phyloP scores from a whole-genome alignment of 2,888 invertebrate genomes.

The Heliconius cydno region DNA sequence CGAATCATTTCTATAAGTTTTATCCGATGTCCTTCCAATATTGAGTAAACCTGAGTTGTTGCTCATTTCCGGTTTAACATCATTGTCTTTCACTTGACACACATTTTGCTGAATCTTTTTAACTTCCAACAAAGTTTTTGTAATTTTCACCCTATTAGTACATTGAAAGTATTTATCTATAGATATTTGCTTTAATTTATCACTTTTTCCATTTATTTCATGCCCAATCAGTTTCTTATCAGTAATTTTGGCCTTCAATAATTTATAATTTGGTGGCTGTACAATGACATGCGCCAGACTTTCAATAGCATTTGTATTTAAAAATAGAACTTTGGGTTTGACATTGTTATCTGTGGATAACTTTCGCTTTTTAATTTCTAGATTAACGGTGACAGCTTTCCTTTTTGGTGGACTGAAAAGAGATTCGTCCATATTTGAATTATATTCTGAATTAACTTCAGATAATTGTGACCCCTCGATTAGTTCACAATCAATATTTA shows the following conservation, averaged over 20 bases:
- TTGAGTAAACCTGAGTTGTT: slow-evolving; percentile 64
- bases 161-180: slow-evolving; percentile 65
- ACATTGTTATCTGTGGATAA: slow-evolving; percentile 54
- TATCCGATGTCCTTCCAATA: slow-evolving; percentile 53
- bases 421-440: slow-evolving; percentile 48
- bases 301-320: slow-evolving; percentile 76
- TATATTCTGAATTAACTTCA: slow-evolving; percentile 50
- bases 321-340: slow-evolving; percentile 78
- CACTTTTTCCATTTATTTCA: slow-evolving; percentile 55
- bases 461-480: slow-evolving; percentile 59
- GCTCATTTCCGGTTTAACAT: slow-evolving; percentile 67
- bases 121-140: slow-evolving; percentile 24
- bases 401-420: slow-evolving; percentile 56
- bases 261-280: slow-evolving; percentile 79
- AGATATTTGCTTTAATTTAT: slow-evolving; percentile 63
- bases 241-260: slow-evolving; percentile 68
- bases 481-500: slow-evolving; percentile 65
- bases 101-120: slow-evolving; percentile 43
- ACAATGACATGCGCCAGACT: slow-evolving; percentile 76
- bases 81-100: slow-evolving; percentile 53
- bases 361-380: slow-evolving; percentile 76
- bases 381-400: slow-evolving; percentile 63
- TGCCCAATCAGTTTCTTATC: slow-evolving; percentile 57
- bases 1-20: slow-evolving; percentile 55
- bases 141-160: slow-evolving; percentile 51